phyloP scores from a whole-genome alignment of 2,797 vertebrate genomes.

The Benthosema pterotum region DNA sequence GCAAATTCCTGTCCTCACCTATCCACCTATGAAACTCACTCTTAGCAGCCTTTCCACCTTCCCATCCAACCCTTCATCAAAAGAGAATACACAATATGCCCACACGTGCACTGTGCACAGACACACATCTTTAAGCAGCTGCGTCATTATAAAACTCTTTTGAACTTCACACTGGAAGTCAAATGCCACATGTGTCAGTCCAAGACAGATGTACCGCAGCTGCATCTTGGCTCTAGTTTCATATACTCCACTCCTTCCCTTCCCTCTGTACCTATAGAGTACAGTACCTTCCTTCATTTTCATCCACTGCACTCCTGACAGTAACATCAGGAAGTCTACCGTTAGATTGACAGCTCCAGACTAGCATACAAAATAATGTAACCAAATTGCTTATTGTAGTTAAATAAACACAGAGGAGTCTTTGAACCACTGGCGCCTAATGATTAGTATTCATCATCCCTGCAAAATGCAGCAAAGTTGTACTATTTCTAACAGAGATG shows the following conservation, averaged over 20 bases:
- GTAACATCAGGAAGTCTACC: too few species aligned
- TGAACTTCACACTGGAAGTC: slow-evolving; percentile 85
- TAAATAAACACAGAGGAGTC: too few species aligned
- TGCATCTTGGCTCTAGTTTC: slow-evolving; percentile 75
- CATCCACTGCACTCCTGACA: slow-evolving; percentile 8
- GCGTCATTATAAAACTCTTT: slow-evolving; percentile 83
- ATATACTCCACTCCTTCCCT: slow-evolving; percentile 47
- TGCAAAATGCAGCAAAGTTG: too few species aligned
- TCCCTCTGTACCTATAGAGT: slow-evolving; percentile 21
- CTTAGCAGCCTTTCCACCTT: slow-evolving; percentile 16
- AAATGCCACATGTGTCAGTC: slow-evolving; percentile 83
- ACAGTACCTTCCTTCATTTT: slow-evolving; percentile 11
- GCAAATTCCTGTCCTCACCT: slow-evolving; percentile 53
- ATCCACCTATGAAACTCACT: slow-evolving; percentile 41
- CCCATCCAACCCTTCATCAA: slow-evolving; percentile 43
- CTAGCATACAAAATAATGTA: too few species aligned
- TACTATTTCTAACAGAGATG: too few species aligned
- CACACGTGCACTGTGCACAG: slow-evolving; percentile 9
- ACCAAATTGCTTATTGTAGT: too few species aligned
- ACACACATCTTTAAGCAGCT: slow-evolving; percentile 72
- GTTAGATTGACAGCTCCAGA: too few species aligned
- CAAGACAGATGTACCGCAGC: slow-evolving; percentile 85
- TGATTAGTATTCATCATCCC: too few species aligned
- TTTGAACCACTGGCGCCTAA: too few species aligned
- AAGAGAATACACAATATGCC: slow-evolving; percentile 38